Conservation (phyloP, 1,140 invertebrate species). For the Meteorus sp. region DNA sequence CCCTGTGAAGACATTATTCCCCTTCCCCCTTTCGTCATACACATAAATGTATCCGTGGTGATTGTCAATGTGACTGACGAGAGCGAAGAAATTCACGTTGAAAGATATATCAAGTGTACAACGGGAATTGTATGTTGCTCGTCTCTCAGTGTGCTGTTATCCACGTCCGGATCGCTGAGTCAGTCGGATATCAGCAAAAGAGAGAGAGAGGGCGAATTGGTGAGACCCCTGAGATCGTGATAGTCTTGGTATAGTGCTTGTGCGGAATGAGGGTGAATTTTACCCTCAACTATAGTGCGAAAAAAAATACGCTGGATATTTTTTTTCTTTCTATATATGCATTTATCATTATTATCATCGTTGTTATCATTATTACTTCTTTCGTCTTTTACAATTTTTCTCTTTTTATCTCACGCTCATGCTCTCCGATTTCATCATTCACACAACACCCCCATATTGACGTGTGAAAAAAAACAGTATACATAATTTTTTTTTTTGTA, state of each 20-base stretch:
- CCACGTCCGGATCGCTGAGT: slow-evolving; percentile 20
- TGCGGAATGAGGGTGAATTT: slow-evolving; percentile 14
- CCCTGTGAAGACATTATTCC: too few relatives aligned
- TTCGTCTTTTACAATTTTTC: too few relatives aligned
- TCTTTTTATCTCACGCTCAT: too few relatives aligned
- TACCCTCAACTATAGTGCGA: slow-evolving; percentile 19
- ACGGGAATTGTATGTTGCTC: slow-evolving; percentile 10
- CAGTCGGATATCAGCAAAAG: slow-evolving; percentile 26
- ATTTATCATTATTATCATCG: too few relatives aligned
- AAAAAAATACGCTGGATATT: background rate
- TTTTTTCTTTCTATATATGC: background rate
- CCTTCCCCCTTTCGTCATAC: too few relatives aligned
- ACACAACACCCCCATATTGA: background rate
- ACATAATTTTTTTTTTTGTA: background rate
- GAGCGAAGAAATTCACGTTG: background rate
- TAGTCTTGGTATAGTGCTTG: slow-evolving; percentile 17
- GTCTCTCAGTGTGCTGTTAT: slow-evolving; percentile 5
- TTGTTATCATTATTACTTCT: too few relatives aligned
- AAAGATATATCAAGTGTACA: slow-evolving; percentile 21
- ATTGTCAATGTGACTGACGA: background rate
- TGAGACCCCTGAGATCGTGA: slow-evolving; percentile 11
- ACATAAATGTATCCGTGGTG: slow-evolving; percentile 1
- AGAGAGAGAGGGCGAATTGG: too few relatives aligned
- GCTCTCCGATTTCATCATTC: background rate
- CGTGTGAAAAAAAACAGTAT: background rate